A percentile compares a stretch with the other conserved stretches of the same genome.
Conservation (phyloP, 2,797 vertebrate genomes). For the Epinephelus awoara region DNA sequence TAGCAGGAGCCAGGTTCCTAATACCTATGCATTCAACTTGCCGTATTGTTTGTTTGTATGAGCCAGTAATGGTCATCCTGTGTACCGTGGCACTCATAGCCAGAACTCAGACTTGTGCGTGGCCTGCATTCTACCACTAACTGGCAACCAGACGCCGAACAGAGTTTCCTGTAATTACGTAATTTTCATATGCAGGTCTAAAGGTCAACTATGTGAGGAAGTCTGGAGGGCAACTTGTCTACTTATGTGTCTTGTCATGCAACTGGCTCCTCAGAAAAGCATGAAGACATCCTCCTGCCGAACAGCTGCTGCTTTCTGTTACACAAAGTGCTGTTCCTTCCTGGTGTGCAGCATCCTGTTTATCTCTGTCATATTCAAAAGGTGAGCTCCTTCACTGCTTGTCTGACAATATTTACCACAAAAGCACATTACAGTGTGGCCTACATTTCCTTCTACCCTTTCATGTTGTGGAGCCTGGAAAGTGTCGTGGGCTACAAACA, state of each 20-base stretch:
- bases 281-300: background rate
- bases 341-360: constrained; percentile 42
- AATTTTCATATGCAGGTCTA: constrained; percentile 54
- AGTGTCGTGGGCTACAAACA: background rate
- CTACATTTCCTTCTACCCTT: background rate
- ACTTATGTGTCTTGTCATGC: constrained; percentile 21
- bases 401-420: background rate
- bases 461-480: background rate
- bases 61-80: background rate
- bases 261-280: constrained; percentile 1
- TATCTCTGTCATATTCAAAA: constrained; percentile 17
- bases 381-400: constrained; percentile 24
- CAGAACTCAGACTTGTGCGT: background rate
- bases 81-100: background rate
- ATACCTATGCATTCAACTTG: background rate
- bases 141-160: constrained; percentile 22
- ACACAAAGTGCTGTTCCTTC: constrained; percentile 12
- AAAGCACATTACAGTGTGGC: background rate
- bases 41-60: background rate
- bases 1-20: background rate
- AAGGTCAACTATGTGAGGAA: constrained; percentile 48
- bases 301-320: constrained; percentile 7
- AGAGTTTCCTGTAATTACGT: constrained; percentile 60
- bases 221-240: constrained; percentile 24
- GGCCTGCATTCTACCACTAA: constrained; percentile 5